Evolutionary conservation across 2,113 vertebrate genomes (phyloP), one percentile per base, ranked within the genome.

Genomic region (Glaucomys volans): DNA sequence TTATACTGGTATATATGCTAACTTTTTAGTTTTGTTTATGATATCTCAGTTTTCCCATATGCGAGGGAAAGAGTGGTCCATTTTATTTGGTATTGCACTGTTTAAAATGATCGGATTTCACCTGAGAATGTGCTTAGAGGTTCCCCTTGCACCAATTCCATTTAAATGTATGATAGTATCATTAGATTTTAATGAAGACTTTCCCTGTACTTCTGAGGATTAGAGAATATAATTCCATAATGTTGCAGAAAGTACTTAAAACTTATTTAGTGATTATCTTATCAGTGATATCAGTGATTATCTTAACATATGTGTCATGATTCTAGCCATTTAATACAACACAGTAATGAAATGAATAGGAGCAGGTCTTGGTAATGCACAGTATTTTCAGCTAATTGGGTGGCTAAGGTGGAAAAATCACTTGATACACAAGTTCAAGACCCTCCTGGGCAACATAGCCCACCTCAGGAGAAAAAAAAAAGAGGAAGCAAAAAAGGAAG

Each of bases 321-420:
- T 95, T 97, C 97, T 88, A 94, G n/a, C 24, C 62, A 67, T 71
- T 84, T 84, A 94, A 75, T 87, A 26, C 8, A 97, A 37, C 86
- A 72, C 11, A 47, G 44, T 47, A 62, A 82, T 57, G 17, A 64
- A 90, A 88, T 92, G 22, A 66, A 57, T 22, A 14, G 9, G 3
- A 20, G 4, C 3, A 44, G 4, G 2, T 32, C 8, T 11, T 24
- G n/a, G 26, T 24, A 13, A 14, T 28, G 5, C 74, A 14, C 1
- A 30, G 2, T 7, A 77, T 5, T 22, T 10, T 32, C 50, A 54
- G 17, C 8, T 44, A 17, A 20, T 30, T 35, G 4, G 18, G 10
- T 12, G 20, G 22, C 4, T 40, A 5, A 57, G 7, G 20, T 74
- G 24, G 50, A 18, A 67, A 17, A 14, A 69, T 90, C 30, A 9